Evolutionary conservation across 2,113 vertebrate genomes (phyloP), one percentile per base, ranked within the genome.

Genomic region (Cephalopterus ornatus): DNA sequence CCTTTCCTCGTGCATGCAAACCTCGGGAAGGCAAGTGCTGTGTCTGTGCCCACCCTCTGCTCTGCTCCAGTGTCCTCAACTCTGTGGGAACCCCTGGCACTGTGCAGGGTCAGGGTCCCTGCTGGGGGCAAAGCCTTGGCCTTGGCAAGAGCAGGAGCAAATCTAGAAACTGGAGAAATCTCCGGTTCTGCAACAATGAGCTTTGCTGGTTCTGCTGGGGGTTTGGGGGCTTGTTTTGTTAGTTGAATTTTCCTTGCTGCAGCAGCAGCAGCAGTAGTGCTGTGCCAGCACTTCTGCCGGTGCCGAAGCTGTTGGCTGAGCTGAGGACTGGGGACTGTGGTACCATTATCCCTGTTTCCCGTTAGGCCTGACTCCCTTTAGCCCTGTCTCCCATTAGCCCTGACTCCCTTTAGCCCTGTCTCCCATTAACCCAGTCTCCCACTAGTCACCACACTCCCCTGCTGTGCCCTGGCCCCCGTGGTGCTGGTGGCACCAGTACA

Each of bases 51-150:
- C 56, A 1, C 4, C 21, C 14, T 3, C 17, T 26, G 87, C 66
- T 68, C 39, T 5, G 2, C 18, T 30, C 41, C 18, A 59, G 6
- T 6, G 14, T 18, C n/a, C 33, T 55, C 20, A 11, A 66, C 55
- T 55, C 75, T 12, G 62, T 3, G 11, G 20, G 53, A 30, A 5
- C 19, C 18, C 56, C 49, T 46, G 72, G 24, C n/a, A n/a, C 17
- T 3, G 3, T 3, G 12, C 1, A 0, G 70, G 8, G n/a, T 0
- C 66, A 80, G 42, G 20, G 39, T 28, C 42, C 10, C 44, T 61
- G 58, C 67, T 0, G 0, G 37, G 67, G 56, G 9, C 12, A 61
- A 41, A 35, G 18, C 19, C 33, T 78, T 44, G 41, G 62, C 44
- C 68, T 73, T 0, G 2, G 7, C 3, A 35, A 30, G 55, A 46